Conservation (phyloP, 2,888 invertebrate species). For the Cryptus armator region DNA sequence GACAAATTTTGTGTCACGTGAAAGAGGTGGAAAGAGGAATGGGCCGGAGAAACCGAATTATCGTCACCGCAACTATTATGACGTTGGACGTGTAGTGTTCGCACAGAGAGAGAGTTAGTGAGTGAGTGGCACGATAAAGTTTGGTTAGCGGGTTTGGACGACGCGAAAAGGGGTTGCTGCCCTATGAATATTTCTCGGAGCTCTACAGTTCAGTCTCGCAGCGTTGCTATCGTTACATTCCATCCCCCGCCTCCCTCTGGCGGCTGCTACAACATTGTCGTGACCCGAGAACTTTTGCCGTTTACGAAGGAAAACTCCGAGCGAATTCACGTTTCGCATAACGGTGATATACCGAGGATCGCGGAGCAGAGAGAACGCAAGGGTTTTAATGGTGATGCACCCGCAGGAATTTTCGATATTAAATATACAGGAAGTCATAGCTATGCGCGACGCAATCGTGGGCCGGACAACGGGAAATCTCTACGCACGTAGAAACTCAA, state of each 20-base stretch:
- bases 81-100: constrained; percentile 10
- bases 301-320: neutral
- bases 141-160: neutral
- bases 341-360: neutral
- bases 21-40: neutral
- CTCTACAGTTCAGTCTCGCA: constrained; percentile 14
- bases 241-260: neutral
- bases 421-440: too few relatives aligned
- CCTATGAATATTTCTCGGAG: constrained; percentile 40
- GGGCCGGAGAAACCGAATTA: constrained; percentile 46
- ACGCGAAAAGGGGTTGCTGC: constrained; percentile 21
- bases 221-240: constrained; percentile 15
- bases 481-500: neutral
- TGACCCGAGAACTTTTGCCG: neutral
- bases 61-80: constrained; percentile 50
- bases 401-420: neutral
- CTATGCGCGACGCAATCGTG: neutral
- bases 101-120: neutral
- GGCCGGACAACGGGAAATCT: neutral
- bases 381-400: neutral
- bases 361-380: neutral
- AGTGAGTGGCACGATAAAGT: constrained; percentile 46
- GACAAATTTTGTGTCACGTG: constrained; percentile 2
- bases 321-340: neutral
- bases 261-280: neutral